Evolutionary conservation across 2,113 vertebrate genomes (phyloP).

Genomic region (Stigmatopora argus): DNA sequence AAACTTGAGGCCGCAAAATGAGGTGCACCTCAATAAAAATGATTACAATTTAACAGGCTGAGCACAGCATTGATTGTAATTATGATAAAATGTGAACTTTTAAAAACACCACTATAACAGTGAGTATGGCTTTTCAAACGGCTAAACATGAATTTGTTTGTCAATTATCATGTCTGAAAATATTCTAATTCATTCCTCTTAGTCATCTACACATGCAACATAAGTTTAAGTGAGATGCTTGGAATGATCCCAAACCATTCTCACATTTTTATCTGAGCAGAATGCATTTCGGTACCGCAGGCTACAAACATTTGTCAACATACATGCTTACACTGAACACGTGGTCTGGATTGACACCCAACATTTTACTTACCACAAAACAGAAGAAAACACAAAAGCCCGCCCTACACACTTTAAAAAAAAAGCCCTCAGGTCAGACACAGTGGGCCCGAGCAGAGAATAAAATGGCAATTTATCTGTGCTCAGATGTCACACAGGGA

Average conservation of each 20-base stretch:
- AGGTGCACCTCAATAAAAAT: slow-evolving; percentile 43
- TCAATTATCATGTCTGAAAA: neutral
- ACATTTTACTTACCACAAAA: no score
- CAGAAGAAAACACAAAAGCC: no score
- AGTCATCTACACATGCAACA: no score
- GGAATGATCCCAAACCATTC: no score
- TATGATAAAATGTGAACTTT: slow-evolving; percentile 10
- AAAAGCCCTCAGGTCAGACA: slow-evolving; percentile 32
- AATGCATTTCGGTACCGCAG: no score
- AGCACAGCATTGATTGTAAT: slow-evolving; percentile 17
- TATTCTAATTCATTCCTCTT: no score
- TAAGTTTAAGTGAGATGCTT: no score
- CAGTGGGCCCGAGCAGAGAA: slow-evolving; percentile 25
- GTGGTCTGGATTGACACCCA: no score
- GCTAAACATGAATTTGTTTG: slow-evolving; percentile 7
- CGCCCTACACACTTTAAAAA: neutral
- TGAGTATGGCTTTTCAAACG: slow-evolving; percentile 1
- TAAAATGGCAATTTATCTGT: slow-evolving; percentile 12
- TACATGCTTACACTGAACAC: no score
- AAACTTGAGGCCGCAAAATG: slow-evolving; percentile 25
- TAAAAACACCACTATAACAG: slow-evolving; percentile 22
- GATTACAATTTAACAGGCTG: slow-evolving; percentile 57
- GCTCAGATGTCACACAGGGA: slow-evolving; percentile 51
- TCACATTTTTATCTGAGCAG: no score
- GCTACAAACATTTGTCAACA: no score